These are phyloP conservation scores for Euschistus heros DNA, from an alignment of 1,140 invertebrate genomes.

Conservation along the genomic window DNA sequence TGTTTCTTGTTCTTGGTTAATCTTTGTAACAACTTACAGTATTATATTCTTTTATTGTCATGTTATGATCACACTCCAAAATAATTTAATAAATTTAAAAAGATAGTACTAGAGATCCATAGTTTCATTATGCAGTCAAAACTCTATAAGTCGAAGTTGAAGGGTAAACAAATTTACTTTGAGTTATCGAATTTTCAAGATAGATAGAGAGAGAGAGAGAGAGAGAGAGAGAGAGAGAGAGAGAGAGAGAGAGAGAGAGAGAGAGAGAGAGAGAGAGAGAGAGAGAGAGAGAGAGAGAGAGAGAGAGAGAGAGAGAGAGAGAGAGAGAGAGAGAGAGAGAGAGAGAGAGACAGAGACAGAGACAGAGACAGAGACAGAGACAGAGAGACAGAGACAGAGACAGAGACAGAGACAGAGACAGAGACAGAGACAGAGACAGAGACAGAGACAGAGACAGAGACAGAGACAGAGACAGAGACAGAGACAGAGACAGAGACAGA, in stretches of 20 bases:
- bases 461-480: slow-evolving; percentile 5
- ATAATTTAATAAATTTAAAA: no score
- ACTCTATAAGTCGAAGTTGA: not conserved
- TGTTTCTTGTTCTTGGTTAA: no score
- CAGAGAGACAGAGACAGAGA: slow-evolving; percentile 8
- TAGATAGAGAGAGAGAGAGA: slow-evolving; percentile 10
- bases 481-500: slow-evolving; percentile 5
- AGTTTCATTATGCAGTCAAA: no score
- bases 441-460: slow-evolving; percentile 8
- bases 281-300: slow-evolving; percentile 14
- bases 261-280: slow-evolving; percentile 14
- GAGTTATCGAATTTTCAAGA: no score
- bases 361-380: slow-evolving; percentile 8
- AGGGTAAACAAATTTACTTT: no score
- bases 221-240: slow-evolving; percentile 14
- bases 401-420: slow-evolving; percentile 5
- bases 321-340: slow-evolving; percentile 14
- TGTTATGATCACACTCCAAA: not conserved
- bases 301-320: slow-evolving; percentile 14
- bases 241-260: slow-evolving; percentile 14
- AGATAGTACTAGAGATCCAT: no score
- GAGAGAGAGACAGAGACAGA: slow-evolving; percentile 10
- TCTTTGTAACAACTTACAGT: not conserved
- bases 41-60: not conserved
- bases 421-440: slow-evolving; percentile 8